A percentile compares a stretch with the other conserved stretches of the same genome.
Evolutionary conservation across 2,797 vertebrate genomes (phyloP).

Genomic region (Odontamblyopus lacepedii): DNA sequence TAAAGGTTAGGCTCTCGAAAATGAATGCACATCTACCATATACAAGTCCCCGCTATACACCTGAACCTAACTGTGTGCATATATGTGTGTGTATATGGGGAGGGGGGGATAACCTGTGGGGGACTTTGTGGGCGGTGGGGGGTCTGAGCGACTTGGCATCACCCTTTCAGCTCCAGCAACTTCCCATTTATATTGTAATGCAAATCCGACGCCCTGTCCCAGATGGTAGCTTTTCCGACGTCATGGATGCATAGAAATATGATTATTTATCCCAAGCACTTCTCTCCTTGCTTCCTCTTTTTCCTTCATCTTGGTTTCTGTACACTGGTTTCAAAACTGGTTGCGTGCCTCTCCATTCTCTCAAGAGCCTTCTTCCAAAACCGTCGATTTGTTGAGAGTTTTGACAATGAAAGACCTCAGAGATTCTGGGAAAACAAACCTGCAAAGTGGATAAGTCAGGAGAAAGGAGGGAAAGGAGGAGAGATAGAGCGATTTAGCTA

Average conservation of each 20-base stretch:
- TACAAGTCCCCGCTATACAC: neutral
- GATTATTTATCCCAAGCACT: slow-evolving; percentile 76
- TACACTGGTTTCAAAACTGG: slow-evolving; percentile 51
- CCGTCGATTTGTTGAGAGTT: slow-evolving; percentile 39
- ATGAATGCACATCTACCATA: neutral
- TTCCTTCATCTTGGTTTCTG: slow-evolving; percentile 46
- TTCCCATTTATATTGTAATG: slow-evolving; percentile 93
- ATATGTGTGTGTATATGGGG: slow-evolving; percentile 3
- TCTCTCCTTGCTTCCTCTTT: slow-evolving; percentile 60
- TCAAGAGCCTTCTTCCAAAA: slow-evolving; percentile 29
- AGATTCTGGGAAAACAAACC: slow-evolving; percentile 48
- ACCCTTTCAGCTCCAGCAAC: slow-evolving; percentile 90
- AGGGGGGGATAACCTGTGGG: slow-evolving; percentile 62
- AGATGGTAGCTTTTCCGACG: slow-evolving; percentile 77
- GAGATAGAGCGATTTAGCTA: slow-evolving; percentile 41
- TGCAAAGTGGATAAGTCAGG: slow-evolving; percentile 41
- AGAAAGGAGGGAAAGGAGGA: slow-evolving; percentile 13
- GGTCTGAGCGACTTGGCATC: slow-evolving; percentile 87
- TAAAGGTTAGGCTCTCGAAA: neutral
- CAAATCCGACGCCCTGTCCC: slow-evolving; percentile 81
- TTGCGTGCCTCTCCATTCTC: slow-evolving; percentile 52
- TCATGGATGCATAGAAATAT: slow-evolving; percentile 78
- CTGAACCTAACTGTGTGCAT: neutral
- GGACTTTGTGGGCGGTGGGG: slow-evolving; percentile 75
- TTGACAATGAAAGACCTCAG: slow-evolving; percentile 46